Conservation (phyloP, 2,888 invertebrate species). For the Oithona nana region DNA sequence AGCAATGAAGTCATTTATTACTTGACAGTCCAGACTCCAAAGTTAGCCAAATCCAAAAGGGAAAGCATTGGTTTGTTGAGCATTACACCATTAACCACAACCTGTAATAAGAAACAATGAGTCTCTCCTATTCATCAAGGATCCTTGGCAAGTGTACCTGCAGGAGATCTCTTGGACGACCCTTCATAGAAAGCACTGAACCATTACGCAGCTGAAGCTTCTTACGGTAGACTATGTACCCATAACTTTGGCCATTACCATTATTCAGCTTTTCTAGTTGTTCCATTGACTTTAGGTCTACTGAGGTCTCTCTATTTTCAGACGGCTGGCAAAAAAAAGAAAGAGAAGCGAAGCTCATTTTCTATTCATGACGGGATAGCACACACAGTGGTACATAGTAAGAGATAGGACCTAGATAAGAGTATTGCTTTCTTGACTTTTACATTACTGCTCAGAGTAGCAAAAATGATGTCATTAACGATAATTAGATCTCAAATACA, state of each 20-base stretch:
- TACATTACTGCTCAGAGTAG: too few relatives aligned
- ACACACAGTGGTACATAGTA: too few relatives aligned
- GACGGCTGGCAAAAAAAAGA: not conserved
- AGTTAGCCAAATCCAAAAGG: slow-evolving; percentile 25
- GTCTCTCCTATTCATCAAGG: not conserved
- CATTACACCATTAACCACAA: slow-evolving; percentile 31
- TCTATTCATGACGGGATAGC: too few relatives aligned
- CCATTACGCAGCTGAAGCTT: slow-evolving; percentile 15
- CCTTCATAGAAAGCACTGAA: slow-evolving; percentile 10
- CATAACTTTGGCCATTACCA: slow-evolving; percentile 37
- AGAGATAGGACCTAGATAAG: too few relatives aligned
- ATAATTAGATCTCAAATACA: too few relatives aligned
- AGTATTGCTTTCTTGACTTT: too few relatives aligned
- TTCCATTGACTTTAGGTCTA: slow-evolving; percentile 18
- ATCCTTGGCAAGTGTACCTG: not conserved
- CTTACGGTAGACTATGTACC: slow-evolving; percentile 36
- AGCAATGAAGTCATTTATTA: slow-evolving; percentile 20
- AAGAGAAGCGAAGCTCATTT: too few relatives aligned
- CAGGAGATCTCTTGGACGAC: slow-evolving; percentile 11
- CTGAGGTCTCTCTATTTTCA: not conserved
- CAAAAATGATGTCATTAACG: too few relatives aligned
- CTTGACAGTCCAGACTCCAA: slow-evolving; percentile 30
- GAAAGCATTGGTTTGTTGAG: slow-evolving; percentile 27
- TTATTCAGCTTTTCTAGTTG: slow-evolving; percentile 20
- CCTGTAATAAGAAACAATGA: slow-evolving; percentile 22